Base-by-base conservation (phyloP, 1,140 invertebrate species). In the Proales similis region DNA sequence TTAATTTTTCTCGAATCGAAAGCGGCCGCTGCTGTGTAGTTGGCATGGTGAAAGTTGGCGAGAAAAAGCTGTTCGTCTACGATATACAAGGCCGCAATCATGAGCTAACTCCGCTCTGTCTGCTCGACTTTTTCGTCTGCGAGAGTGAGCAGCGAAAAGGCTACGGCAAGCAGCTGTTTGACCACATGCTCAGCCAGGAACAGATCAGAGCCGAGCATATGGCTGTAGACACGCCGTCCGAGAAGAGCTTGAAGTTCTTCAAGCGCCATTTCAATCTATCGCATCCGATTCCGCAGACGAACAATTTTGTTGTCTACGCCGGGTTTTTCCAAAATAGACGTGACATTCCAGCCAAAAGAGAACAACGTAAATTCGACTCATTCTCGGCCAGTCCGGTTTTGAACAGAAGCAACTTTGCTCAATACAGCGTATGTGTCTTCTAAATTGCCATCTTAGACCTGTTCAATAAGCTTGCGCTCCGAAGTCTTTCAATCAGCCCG, bases 211-310 rank as follows among this genome's bases (percentile, higher is more conserved):
- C 11, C 6, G 7, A 48, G 11, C 38, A 39, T 51, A 32, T 51
- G 14, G 88, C 90, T 0, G 86, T 94, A 65, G 90, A 94, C 73
- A 80, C 86, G 49, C 90, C 90, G 0, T 91, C 88, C 0, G 80
- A 83, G 26, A 92, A 91, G 71, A 85, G 92, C 66, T 76, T 88
- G 33, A 80, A 80, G 17, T 94, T 94, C 72, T 74, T 94, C 0
- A 76, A 78, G 9, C 90, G 89, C 72, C 85, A 92, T 74, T 93
- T 90, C 69, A 79, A 78, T 39, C 77, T 90, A 4, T 74, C 75
- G 24, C 78, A 79, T 46, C 80, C 82, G 17, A 82, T 90, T 67
- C 83, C 83, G 7, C 88, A 90, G 71, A 82, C 85, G 57, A 90
- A 90, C 71, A 89, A 90, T 73, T 91, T 88, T 78, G 87, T 89